Base-by-base conservation (phyloP, 2,797 vertebrate genomes). In the Notoglanidium macrostoma region DNA sequence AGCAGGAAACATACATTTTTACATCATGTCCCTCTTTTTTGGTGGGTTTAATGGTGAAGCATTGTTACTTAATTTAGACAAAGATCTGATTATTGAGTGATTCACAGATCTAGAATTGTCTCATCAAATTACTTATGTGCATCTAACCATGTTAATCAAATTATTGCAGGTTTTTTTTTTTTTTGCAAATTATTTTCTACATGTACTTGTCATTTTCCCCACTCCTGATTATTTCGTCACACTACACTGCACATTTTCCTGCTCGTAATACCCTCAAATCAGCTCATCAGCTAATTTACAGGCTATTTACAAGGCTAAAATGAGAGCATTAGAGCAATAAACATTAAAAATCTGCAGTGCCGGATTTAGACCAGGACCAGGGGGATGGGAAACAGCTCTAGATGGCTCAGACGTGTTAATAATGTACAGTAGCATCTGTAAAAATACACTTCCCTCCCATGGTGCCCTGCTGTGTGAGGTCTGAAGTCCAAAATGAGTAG, bases 401-500 rank as follows among this genome's bases (percentile, higher is more conserved):
- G 65, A 79, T 59, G 61, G 70, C 46, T 87, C 57, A 65, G 44
- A 32, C 61, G 26, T 54, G 81, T 73, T 80, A 54, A 61, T 83
- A 73, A 83, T 65, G 61, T 81, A 79, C 63, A 32, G 73, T 80
- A 77, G 26, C 51, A 54, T 76, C 49, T 72, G 87, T 55, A 76
- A 73, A 74, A 85, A 82, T 46, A 40, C 46, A 19, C 67, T 12
- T 19, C 40, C 46, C 17, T 61, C 59, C 72, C 61, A 46, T 61
- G 32, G 51, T 77, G 70, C n/a, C 81, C 81, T 40, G 21, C 59
- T 23, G 51, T 46, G 82, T 76, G 17, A 81, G 76, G 55, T 85
- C 87, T 73, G 55, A 81, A 85, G 87, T 32, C 54, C 68, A 68
- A 76, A 80, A 76, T 26, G 54, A 81, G 77, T 82, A 32, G 84